Conservation (phyloP, 37 sponge, comb jelly and placozoan species). For the Diacarnus erythraeanus region DNA sequence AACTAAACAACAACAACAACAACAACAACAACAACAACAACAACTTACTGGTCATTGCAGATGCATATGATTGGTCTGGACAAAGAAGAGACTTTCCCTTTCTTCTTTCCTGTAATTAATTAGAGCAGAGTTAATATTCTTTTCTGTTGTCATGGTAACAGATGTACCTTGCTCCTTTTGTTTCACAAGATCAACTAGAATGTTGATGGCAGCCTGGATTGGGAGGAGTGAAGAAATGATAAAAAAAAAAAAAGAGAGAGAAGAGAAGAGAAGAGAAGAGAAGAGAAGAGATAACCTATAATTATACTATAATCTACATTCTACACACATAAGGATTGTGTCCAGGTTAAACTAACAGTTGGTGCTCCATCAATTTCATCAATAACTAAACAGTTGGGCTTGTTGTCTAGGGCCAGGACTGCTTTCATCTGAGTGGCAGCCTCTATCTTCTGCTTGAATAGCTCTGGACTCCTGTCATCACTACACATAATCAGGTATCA, state of each 20-base stretch:
- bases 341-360: constrained; percentile 55
- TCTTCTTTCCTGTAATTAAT: constrained; percentile 62
- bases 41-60: constrained; percentile 94
- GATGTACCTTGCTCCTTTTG: constrained; percentile 54
- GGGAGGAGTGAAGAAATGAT: background rate
- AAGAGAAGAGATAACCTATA: background rate
- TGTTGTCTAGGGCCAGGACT: constrained; percentile 54
- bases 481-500: constrained; percentile 26
- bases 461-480: constrained; percentile 90
- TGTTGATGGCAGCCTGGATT: constrained; percentile 75
- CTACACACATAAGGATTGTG: too few species aligned
- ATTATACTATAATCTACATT: background rate
- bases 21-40: background rate
- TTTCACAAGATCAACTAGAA: constrained; percentile 73
- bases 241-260: background rate
- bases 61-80: constrained; percentile 96
- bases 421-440: constrained; percentile 87
- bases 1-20: background rate
- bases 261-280: constrained; percentile 1
- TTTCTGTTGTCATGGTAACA: too few species aligned
- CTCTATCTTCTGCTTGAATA: constrained; percentile 77
- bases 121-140: background rate
- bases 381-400: constrained; percentile 95
- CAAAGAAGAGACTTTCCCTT: constrained; percentile 49
- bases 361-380: constrained; percentile 99